Conservation (phyloP, 92 coral and sea anemone genomes). For the Porites divaricata region DNA sequence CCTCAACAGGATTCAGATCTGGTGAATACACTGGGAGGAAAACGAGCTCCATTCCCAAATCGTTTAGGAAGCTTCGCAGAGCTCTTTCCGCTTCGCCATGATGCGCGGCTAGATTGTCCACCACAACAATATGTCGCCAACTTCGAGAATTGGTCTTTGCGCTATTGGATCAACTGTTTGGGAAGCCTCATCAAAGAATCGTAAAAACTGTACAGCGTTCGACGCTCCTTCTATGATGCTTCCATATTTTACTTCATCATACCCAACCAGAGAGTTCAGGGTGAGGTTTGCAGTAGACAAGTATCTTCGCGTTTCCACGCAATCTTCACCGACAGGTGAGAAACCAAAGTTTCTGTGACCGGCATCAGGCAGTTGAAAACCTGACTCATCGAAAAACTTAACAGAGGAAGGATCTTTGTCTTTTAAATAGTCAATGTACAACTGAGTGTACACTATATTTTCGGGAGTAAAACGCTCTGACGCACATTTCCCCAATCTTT, state of each 20-base stretch:
- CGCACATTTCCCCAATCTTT: constrained; percentile 65
- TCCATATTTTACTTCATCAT: constrained; percentile 62
- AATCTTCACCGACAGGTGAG: constrained; percentile 70
- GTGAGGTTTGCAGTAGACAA: constrained; percentile 12
- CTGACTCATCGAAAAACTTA: constrained; percentile 41
- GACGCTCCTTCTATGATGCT: constrained; percentile 63
- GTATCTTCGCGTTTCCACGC: constrained; percentile 52
- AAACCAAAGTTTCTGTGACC: constrained; percentile 66
- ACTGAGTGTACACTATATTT: constrained; percentile 64
- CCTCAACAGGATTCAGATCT: constrained; percentile 69
- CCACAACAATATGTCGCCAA: no score
- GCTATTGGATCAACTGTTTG: no score
- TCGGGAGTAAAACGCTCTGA: constrained; percentile 51
- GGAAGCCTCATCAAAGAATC: constrained; percentile 62
- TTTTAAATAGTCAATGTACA: no score
- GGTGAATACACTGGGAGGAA: constrained; percentile 73
- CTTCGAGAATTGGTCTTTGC: no score
- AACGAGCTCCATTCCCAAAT: constrained; percentile 69
- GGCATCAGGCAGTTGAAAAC: constrained; percentile 70
- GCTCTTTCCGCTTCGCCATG: no score
- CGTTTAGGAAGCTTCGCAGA: constrained; percentile 55
- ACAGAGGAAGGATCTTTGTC: no score
- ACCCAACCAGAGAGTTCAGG: constrained; percentile 52
- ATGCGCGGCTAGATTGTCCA: no score
- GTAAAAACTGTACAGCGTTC: constrained; percentile 63